Percentiles rank a stretch among this genome's conserved stretches.
Evolutionary conservation across 2,113 vertebrate genomes (phyloP).

Genomic region (Tangachromis dhanisi): DNA sequence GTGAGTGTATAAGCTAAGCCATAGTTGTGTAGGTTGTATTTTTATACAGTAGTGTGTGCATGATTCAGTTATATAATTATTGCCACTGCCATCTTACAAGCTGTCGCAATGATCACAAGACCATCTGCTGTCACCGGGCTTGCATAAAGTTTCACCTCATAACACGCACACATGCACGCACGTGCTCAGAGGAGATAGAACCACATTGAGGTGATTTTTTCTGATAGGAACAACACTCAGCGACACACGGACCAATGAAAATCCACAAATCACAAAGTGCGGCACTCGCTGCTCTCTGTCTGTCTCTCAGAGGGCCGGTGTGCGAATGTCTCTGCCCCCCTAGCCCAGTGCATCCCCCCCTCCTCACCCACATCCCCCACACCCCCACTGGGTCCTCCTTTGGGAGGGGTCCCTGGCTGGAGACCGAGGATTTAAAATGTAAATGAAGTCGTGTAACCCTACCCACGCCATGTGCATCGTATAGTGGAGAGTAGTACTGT

Average conservation of each 20-base stretch:
- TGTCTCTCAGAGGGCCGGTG: constrained; percentile 58
- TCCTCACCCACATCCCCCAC: background rate
- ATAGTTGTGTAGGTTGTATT: constrained; percentile 34
- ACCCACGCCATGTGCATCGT: constrained; percentile 69
- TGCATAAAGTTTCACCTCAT: constrained; percentile 10
- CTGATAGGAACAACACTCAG: background rate
- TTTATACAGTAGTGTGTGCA: constrained; percentile 34
- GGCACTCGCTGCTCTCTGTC: constrained; percentile 11
- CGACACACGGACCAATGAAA: background rate
- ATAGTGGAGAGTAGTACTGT: constrained; percentile 71
- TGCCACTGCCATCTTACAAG: constrained; percentile 41
- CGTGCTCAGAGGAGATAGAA: background rate
- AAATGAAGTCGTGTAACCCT: constrained; percentile 71
- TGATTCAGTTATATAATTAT: constrained; percentile 31
- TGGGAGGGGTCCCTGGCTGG: constrained; percentile 79
- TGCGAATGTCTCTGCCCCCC: constrained; percentile 73
- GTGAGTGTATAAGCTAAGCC: constrained; percentile 40
- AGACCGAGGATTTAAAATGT: constrained; percentile 65
- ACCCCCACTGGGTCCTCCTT: constrained; percentile 76
- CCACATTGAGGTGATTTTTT: background rate
- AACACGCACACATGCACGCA: background rate
- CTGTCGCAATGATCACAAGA: constrained; percentile 22
- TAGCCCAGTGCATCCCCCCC: constrained; percentile 71
- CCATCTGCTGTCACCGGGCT: constrained; percentile 36
- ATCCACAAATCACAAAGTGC: background rate